Evolutionary conservation across 2,888 invertebrate genomes (phyloP).

Genomic region (Cryptus armator): DNA sequence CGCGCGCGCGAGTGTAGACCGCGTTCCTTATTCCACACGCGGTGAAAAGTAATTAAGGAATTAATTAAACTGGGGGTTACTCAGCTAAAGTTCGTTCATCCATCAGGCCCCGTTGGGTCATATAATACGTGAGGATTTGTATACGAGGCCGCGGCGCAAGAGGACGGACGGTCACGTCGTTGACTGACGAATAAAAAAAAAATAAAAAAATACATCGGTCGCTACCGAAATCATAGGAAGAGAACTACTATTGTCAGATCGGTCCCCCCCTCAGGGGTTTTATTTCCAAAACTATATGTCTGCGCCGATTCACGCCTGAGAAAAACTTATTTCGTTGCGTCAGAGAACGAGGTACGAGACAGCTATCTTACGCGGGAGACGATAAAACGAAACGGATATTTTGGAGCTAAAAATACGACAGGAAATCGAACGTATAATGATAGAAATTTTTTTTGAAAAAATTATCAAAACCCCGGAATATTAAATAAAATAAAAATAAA

Average conservation of each 20-base stretch:
- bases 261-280: conserved; percentile 50
- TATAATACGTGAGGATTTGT: conserved; percentile 11
- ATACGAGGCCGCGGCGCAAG: conserved; percentile 65
- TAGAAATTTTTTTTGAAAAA: background rate
- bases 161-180: conserved; percentile 73
- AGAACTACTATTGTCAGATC: conserved; percentile 75
- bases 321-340: conserved; percentile 26
- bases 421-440: background rate
- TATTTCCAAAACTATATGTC: conserved; percentile 69
- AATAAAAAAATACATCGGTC: conserved; percentile 74
- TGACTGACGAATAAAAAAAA: conserved; percentile 66
- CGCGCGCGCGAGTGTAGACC: conserved; percentile 35
- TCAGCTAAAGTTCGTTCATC: conserved; percentile 81
- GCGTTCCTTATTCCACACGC: conserved; percentile 31
- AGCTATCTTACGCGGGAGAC: conserved; percentile 22
- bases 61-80: conserved; percentile 84
- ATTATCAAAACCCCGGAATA: background rate
- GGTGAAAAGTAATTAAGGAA: conserved; percentile 83
- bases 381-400: background rate
- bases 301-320: conserved; percentile 40
- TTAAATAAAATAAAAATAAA: background rate
- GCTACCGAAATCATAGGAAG: conserved; percentile 81
- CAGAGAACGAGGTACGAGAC: conserved; percentile 33
- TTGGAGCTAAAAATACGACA: background rate
- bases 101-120: conserved; percentile 49